Base-by-base conservation (phyloP, 2,888 invertebrate genomes). In the Drosophila heteroneura region DNA sequence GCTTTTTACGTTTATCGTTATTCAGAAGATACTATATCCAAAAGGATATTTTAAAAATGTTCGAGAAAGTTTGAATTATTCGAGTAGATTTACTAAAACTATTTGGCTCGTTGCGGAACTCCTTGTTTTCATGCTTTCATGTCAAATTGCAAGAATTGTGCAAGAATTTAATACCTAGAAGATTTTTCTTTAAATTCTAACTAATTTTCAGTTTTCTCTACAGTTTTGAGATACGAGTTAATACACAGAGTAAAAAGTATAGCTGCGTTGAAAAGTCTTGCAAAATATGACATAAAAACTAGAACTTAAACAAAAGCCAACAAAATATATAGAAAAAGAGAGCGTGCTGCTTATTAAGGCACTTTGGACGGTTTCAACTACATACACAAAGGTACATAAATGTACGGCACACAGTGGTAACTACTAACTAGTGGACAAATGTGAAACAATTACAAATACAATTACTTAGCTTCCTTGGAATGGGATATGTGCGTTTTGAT, bases 281-380 rank as follows among this genome's bases (percentile, higher is more conserved):
- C 6, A n/a, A 28, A 52, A 35, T 35, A 1, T 12, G 9, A 56
- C 37, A n/a, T 33, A 16, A 44, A 32, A 60, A 22, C 30, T n/a
- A 41, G 4, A 52, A n/a, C 44, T 39, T 41, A 7, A 70, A 26
- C 32, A 51, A 33, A 35, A 37, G 33, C 30, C 69, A 30, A 26
- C 16, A 22, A 2, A 35, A 57, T 28, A 44, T 22, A 53, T 32
- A 56, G 54, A 35, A 56, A 6, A 19, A 16, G 12, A 9, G 22
- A 47, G 47, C 47, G 47, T 16, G 9, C 47, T 41, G n/a, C 32
- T 52, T 37, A 22, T 52, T 54, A 84, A 85, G 84, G 84, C 84
- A 82, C 84, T 74, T 74, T 76, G 63, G 53, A 74, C 62, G 39
- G 41, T 30, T 14, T 70, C 44, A 71, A 54, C 22, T 61, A 64